Conservation (phyloP, 2,888 invertebrate genomes). For the Zeuzera pyrina region DNA sequence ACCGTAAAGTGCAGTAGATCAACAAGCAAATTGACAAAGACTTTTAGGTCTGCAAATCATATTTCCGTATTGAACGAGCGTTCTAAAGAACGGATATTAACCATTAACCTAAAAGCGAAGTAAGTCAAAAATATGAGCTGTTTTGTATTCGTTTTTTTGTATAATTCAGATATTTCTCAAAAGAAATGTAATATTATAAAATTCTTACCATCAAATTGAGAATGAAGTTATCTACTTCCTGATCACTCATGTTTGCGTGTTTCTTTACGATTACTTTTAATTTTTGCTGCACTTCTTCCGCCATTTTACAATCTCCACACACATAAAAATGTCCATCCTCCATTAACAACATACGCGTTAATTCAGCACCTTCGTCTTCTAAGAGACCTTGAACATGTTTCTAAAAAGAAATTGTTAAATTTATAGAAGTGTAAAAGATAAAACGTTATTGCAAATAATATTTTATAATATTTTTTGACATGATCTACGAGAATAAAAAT, state of each 20-base stretch:
- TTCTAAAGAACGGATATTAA: conserved; percentile 1
- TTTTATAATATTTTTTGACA: too few relatives aligned
- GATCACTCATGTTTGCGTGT: conserved; percentile 78
- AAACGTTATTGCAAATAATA: too few relatives aligned
- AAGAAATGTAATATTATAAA: background rate
- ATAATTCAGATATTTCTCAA: background rate
- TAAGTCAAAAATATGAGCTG: too few relatives aligned
- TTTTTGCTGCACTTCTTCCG: conserved; percentile 93
- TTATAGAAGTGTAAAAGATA: too few relatives aligned
- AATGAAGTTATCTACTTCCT: conserved; percentile 87
- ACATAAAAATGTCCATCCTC: conserved; percentile 94
- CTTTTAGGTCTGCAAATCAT: conserved; percentile 1
- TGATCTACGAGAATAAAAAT: too few relatives aligned
- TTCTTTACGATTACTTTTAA: conserved; percentile 82
- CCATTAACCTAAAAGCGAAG: background rate
- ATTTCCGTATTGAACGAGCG: conserved; percentile 1
- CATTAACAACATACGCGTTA: conserved; percentile 82
- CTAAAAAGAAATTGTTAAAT: conserved; percentile 68
- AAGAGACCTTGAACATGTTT: conserved; percentile 93
- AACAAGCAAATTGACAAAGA: conserved; percentile 2
- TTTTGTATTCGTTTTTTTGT: background rate
- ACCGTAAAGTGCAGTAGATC: too few relatives aligned
- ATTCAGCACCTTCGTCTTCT: conserved; percentile 81
- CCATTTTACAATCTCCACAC: conserved; percentile 98
- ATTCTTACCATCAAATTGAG: conserved; percentile 83